Base-by-base conservation (phyloP, 2,113 vertebrate genomes). In the Myrmophylax atrothorax region DNA sequence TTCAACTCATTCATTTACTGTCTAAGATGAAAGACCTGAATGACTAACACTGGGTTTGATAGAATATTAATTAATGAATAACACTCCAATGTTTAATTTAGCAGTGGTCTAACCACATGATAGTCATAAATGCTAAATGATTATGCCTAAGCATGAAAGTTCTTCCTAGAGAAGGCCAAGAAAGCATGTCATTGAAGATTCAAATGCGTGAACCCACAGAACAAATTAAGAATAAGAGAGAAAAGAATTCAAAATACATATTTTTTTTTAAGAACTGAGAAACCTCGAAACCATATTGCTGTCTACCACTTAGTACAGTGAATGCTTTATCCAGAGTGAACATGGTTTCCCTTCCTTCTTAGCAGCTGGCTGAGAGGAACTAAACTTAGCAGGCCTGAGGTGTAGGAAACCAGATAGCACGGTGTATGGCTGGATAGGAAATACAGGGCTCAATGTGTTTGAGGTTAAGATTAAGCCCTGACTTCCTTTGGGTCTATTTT, bases 401-500 rank as follows among this genome's bases (percentile, higher is more conserved):
- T 97, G 97, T 97, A 98, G 98, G 98, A 98, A 98, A 98, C 97
- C 80, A 98, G 98, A 98, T 98, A 98, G 98, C 92, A 69, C 70
- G 75, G 96, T 95, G 96, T 95, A 52, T 69, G 95, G 97, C 96
- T 91, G 97, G 96, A 97, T 95, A 98, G 98, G 98, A 98, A 98
- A 98, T 97, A 96, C 95, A 96, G 95, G 97, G 98, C 98, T 98
- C 98, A 98, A 95, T 98, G 97, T 98, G 98, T 97, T 97, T 96
- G 97, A 98, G 98, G 98, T 97, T 95, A 91, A 98, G 98, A 98
- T 97, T 98, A 98, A 98, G 97, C 96, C 97, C 96, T 87, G 77
- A 98, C 98, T 98, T 98, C 98, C 98, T 98, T 49, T 95, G 79
- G 72, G 82, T 97, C 98, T 98, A 98, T 98, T 98, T 98, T 98